A percentile compares a stretch with the other conserved stretches of the same genome.
Evolutionary conservation across 2,888 invertebrate species (phyloP).

Genomic region (Monochamus alternatus): DNA sequence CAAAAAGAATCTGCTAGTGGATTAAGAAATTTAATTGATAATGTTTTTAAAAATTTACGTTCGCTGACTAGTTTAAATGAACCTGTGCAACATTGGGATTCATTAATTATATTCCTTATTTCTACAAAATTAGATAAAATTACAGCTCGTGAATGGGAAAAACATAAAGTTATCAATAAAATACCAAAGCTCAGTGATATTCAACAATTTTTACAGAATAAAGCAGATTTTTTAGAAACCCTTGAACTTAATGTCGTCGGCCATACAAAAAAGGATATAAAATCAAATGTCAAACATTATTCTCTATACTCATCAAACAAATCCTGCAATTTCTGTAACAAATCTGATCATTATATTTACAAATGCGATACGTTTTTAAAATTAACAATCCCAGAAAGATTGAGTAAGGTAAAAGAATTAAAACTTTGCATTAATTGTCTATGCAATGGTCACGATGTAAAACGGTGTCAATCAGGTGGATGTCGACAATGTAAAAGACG

Average conservation of each 20-base stretch:
- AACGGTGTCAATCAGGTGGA: too few species aligned
- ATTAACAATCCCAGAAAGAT: too few species aligned
- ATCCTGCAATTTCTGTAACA: not conserved
- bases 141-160: conserved; percentile 53
- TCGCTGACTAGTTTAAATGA: conserved; percentile 41
- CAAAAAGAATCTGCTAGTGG: conserved; percentile 15
- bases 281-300: not conserved
- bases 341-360: not conserved
- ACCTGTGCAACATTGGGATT: conserved; percentile 43
- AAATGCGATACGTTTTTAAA: too few species aligned
- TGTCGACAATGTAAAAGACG: too few species aligned
- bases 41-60: conserved; percentile 32
- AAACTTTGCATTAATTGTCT: too few species aligned
- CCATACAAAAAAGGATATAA: not conserved
- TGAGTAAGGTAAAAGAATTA: too few species aligned
- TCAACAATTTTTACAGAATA: conserved; percentile 11
- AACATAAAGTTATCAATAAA: conserved; percentile 18
- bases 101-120: conserved; percentile 49
- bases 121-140: conserved; percentile 48
- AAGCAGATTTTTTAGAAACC: conserved; percentile 17
- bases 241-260: conserved; percentile 23
- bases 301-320: not conserved
- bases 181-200: conserved; percentile 15
- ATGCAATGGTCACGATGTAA: too few species aligned
- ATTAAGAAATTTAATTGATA: conserved; percentile 29